Base-by-base conservation (phyloP, 2,113 vertebrate genomes). In the Prochilodus magdalenae region DNA sequence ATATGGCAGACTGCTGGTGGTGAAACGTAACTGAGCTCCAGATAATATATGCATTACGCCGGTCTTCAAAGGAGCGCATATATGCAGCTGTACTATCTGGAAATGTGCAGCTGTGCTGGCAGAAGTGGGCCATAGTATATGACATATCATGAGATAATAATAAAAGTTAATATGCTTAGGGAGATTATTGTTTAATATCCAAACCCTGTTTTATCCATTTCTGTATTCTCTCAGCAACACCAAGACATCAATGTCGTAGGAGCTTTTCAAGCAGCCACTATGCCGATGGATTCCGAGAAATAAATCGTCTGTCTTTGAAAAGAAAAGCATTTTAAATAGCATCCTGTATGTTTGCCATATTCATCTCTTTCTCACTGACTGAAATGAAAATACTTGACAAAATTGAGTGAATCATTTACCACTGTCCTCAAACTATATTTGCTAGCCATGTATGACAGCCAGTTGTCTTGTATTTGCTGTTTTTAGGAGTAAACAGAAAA, bases 21-120 rank as follows among this genome's bases (percentile, higher is more conserved):
- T 67, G 11, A 70, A 70, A 59, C 33, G 55, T 33, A 57, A 26
- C 40, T 27, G 11, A 44, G 27, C 51, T 57, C 22, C 55, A 63
- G 67, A 77, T 83, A 24, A 77, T 72, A 78, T 49, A 70, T 70
- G 55, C 57, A 80, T 73, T 63, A 73, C 27, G 3, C 10, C 49
- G 49, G 22, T 62, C 69, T 73, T 73, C 36, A 73, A 73, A 73
- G 77, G 77, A 30, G 15, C 6, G 10, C 16, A 0, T 80, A 63
- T 76, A 26, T 18, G 33, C n/a, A 18, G 14, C 13, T 24, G 55
- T 15, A 40, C 20, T 26, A 15, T 16, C 14, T 44, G 33, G 55
- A 62, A 75, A 24, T 26, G 20, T 24, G 22, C 14, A 24, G 36
- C 55, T n/a, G 40, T 20, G 53, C 20, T 49, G 29, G 10, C 16